phyloP scores from a whole-genome alignment of 2,888 invertebrate species.

The Dioctria linearis region DNA sequence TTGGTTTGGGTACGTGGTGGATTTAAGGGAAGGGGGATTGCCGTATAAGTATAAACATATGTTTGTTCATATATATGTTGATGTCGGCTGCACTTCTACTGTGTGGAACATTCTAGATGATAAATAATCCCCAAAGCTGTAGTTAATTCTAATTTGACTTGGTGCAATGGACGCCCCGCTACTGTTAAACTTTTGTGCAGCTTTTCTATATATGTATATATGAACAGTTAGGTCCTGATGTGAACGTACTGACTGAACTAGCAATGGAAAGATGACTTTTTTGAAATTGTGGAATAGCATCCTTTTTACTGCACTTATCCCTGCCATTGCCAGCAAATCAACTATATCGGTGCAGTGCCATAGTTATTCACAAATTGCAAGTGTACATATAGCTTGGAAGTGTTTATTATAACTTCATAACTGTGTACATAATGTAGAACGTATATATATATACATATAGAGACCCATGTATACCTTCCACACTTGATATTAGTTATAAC shows the following conservation, averaged over 20 bases:
- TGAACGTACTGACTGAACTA: background rate
- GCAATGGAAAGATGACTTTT: background rate
- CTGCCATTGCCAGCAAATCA: background rate
- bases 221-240: too few species aligned
- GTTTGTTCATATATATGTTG: background rate
- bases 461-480: too few species aligned
- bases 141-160: constrained; percentile 55
- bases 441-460: too few species aligned
- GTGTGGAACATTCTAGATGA: constrained; percentile 32
- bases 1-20: background rate
- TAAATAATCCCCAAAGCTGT: constrained; percentile 54
- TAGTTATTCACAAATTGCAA: too few species aligned
- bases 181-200: constrained; percentile 4
- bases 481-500: too few species aligned
- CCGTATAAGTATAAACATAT: background rate
- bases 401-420: too few species aligned
- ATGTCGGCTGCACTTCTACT: background rate
- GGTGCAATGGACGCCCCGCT: constrained; percentile 26
- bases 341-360: background rate
- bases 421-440: too few species aligned
- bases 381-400: too few species aligned
- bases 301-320: background rate
- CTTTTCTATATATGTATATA: background rate
- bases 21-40: background rate
- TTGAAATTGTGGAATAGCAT: background rate